Conservation (phyloP, 2,888 invertebrate species). For the Drosophila conformis region DNA sequence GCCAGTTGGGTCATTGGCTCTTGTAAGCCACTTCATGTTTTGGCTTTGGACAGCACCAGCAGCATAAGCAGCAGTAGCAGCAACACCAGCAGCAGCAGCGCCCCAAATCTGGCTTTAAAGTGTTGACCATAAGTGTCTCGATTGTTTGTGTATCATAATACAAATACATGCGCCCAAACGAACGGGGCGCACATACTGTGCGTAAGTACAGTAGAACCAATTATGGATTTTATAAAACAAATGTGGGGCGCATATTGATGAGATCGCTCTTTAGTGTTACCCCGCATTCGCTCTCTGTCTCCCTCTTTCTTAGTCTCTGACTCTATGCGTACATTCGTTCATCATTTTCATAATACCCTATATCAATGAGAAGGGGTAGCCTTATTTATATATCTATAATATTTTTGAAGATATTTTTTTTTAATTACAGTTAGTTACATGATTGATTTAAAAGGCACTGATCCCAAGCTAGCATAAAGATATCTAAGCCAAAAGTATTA, state of each 20-base stretch:
- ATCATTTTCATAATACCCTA: conserved; percentile 44
- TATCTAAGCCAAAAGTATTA: too few relatives aligned
- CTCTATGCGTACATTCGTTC: conserved; percentile 48
- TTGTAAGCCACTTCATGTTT: conserved; percentile 70
- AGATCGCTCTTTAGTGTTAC: conserved; percentile 48
- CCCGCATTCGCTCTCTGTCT: neutral
- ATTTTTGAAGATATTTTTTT: neutral
- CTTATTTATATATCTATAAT: neutral
- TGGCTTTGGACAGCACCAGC: conserved; percentile 39
- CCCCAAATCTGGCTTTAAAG: conserved; percentile 80
- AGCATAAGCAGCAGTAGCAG: conserved; percentile 33
- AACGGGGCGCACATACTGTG: conserved; percentile 65
- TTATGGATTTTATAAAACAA: conserved; percentile 84
- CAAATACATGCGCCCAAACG: conserved; percentile 48
- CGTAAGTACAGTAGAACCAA: conserved; percentile 84
- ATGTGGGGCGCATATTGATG: conserved; percentile 80
- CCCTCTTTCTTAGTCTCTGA: neutral
- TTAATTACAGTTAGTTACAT: neutral
- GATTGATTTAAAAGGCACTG: neutral
- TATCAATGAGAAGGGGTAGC: neutral
- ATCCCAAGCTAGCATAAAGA: neutral
- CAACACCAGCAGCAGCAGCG: conserved; percentile 25
- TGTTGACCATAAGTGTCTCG: conserved; percentile 82
- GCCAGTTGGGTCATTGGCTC: conserved; percentile 76
- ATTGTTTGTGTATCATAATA: conserved; percentile 80